Conservation (phyloP, 1,140 invertebrate species). For the Macrocentrus cingulum region DNA sequence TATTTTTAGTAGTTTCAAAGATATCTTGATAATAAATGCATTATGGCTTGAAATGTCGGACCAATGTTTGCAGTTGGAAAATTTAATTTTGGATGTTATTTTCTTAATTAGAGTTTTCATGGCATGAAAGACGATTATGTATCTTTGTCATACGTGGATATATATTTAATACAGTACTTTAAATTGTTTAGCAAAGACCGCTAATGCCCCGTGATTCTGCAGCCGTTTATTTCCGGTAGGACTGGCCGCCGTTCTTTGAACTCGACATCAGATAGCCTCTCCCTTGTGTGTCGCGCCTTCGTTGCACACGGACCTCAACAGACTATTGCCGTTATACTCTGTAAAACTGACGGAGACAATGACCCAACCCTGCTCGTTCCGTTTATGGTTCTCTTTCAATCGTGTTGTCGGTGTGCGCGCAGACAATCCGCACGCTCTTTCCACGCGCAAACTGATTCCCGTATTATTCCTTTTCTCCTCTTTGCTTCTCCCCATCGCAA, state of each 20-base stretch:
- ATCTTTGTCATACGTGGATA: too few relatives aligned
- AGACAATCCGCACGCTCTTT: neutral
- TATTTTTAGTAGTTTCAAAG: too few relatives aligned
- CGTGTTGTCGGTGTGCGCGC: constrained; percentile 12
- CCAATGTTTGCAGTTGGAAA: too few relatives aligned
- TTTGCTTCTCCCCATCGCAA: neutral
- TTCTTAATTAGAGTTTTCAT: too few relatives aligned
- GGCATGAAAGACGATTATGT: too few relatives aligned
- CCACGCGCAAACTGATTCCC: neutral
- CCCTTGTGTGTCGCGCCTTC: neutral
- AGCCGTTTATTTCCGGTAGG: constrained; percentile 1
- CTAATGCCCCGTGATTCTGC: neutral
- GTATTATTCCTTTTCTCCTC: neutral
- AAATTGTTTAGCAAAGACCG: too few relatives aligned
- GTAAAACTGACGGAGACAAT: constrained; percentile 32
- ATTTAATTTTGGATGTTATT: too few relatives aligned
- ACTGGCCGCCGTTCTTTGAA: constrained; percentile 12
- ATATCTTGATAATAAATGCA: too few relatives aligned
- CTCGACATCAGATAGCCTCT: neutral
- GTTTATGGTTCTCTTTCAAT: constrained; percentile 29
- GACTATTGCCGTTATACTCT: neutral
- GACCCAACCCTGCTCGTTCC: constrained; percentile 29
- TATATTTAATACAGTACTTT: neutral
- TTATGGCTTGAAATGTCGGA: too few relatives aligned
- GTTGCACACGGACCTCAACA: neutral